A percentile compares a stretch with the other conserved stretches of the same genome.
Conservation (phyloP, 2,888 invertebrate species). For the Ditula angustiorana region DNA sequence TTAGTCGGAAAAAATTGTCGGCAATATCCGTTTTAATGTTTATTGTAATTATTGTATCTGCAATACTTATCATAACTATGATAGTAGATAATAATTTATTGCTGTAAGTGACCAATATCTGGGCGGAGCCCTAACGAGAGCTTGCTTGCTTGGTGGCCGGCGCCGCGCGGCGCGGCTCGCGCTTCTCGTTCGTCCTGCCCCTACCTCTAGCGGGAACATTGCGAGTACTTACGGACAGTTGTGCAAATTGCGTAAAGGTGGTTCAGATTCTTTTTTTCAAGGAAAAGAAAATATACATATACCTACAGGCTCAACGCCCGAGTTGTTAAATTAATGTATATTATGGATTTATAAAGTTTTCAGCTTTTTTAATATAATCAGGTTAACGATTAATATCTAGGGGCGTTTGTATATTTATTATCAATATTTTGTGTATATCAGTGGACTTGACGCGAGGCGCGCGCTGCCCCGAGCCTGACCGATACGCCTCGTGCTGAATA, state of each 20-base stretch:
- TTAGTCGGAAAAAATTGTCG: slow-evolving; percentile 55
- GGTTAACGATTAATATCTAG: slow-evolving; percentile 63
- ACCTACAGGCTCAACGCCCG: slow-evolving; percentile 52
- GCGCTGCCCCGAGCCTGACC: slow-evolving; percentile 55
- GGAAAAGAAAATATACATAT: slow-evolving; percentile 50
- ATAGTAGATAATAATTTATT: slow-evolving; percentile 67
- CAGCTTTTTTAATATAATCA: slow-evolving; percentile 80
- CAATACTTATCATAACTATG: slow-evolving; percentile 68
- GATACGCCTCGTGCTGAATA: slow-evolving; percentile 51
- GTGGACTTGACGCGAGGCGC: slow-evolving; percentile 64
- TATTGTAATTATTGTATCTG: slow-evolving; percentile 62
- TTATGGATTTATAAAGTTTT: slow-evolving; percentile 79
- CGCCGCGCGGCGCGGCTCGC: slow-evolving; percentile 12
- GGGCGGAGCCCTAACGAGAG: slow-evolving; percentile 43
- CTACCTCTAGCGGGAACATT: slow-evolving; percentile 57
- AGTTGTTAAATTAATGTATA: slow-evolving; percentile 73
- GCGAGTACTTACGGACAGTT: slow-evolving; percentile 74
- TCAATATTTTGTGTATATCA: slow-evolving; percentile 77
- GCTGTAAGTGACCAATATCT: slow-evolving; percentile 56
- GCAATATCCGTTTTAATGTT: slow-evolving; percentile 56
- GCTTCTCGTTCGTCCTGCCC: slow-evolving; percentile 49
- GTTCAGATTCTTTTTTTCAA: slow-evolving; percentile 48
- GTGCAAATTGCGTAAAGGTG: slow-evolving; percentile 59
- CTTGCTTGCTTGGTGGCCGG: not conserved
- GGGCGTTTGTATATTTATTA: slow-evolving; percentile 70